These are phyloP conservation scores for Atta cephalotes DNA, from an alignment of 1,140 invertebrate genomes.

Conservation along the genomic window DNA sequence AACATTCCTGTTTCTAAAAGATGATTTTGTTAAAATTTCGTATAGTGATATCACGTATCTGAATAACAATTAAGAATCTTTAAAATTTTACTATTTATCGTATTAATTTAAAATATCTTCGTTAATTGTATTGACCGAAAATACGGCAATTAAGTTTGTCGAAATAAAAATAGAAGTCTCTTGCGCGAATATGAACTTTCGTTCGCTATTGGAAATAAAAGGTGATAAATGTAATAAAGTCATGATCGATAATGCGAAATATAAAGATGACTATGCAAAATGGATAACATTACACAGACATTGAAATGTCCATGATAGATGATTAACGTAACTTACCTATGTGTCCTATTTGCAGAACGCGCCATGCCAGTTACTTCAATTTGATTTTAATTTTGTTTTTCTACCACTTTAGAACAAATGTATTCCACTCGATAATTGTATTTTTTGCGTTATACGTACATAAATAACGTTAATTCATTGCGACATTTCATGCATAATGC, in stretches of 20 bases:
- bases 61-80: constrained; percentile 10
- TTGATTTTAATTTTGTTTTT: constrained; percentile 17
- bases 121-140: background rate
- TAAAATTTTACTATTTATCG: background rate
- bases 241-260: constrained; percentile 9
- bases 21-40: background rate
- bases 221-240: background rate
- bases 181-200: background rate
- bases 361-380: background rate
- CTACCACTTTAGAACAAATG: background rate
- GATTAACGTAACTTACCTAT: constrained; percentile 10
- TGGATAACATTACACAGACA: background rate
- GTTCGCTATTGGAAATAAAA: background rate
- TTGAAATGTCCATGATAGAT: background rate
- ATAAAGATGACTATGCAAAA: background rate
- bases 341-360: background rate
- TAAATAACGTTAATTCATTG: background rate
- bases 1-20: background rate
- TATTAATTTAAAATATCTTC: background rate
- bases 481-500: background rate
- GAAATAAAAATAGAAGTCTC: constrained; percentile 7
- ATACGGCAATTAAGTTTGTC: background rate
- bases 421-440: background rate
- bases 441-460: background rate
- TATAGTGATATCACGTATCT: background rate